Conservation (phyloP, 2,113 vertebrate genomes). For the Natator depressus region DNA sequence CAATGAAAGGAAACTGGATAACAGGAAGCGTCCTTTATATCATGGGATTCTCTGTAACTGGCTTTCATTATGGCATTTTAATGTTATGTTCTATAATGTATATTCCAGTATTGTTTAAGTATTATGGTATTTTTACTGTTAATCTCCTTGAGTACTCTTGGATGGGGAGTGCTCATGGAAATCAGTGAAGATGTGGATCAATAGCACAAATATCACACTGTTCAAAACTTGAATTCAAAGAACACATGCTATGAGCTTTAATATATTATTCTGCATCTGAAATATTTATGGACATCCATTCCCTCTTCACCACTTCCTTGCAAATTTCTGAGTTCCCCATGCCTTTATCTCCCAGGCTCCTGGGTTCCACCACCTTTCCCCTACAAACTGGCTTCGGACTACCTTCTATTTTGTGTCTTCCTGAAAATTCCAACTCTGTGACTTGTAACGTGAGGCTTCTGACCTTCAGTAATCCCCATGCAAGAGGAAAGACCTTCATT, state of each 20-base stretch:
- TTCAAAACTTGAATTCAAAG: not conserved
- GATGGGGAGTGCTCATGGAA: not conserved
- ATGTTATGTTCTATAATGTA: not conserved
- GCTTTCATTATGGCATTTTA: conserved; percentile 25
- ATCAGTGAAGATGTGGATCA: not conserved
- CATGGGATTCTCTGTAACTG: not conserved
- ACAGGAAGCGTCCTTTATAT: conserved; percentile 26
- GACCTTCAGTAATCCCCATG: not conserved
- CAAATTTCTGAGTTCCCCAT: not conserved
- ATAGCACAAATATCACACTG: not conserved
- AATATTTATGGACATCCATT: not conserved
- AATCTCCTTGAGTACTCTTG: not conserved
- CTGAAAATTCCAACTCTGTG: not conserved
- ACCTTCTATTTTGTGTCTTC: not conserved
- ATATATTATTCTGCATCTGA: not conserved
- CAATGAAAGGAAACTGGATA: conserved; percentile 56
- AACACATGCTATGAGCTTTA: not conserved
- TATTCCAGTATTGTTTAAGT: not conserved
- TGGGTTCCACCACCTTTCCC: not conserved
- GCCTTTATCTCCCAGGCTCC: not conserved
- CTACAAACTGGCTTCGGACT: not conserved
- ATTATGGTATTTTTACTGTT: not conserved
- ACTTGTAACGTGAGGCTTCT: not conserved
- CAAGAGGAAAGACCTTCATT: not conserved
- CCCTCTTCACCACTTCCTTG: not conserved